Evolutionary conservation across 2,888 invertebrate genomes (phyloP), one percentile per base, ranked within the genome.

Genomic region (Calameuta idolon): DNA sequence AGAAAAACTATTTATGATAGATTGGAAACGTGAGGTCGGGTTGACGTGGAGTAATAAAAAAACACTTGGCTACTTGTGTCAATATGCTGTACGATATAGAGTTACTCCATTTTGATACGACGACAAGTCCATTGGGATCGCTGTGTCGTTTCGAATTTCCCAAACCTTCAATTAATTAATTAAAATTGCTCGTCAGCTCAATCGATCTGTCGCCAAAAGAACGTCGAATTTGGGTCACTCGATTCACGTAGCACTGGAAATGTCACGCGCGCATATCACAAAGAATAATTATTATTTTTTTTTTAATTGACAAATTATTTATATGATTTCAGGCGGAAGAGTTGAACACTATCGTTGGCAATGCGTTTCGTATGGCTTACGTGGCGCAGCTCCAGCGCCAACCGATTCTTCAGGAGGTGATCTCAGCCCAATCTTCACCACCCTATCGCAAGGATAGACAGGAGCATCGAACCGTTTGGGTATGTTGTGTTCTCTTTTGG

Each of bases 321-420:
- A 86, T 83, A 85, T 91, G 90, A 84, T 93, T 91, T 4, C 94
- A 97, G 97, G 96, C 97, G 89, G 97, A 97, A 92, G 97, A 97
- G 93, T 92, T 97, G 91, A 97, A 97, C 93, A 94, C 95, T 87
- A 94, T 97, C 87, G 96, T 97, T 89, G 97, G 97, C 92, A 96
- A 97, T 95, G 97, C 97, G 90, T 97, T 97, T 94, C 96, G 97
- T 92, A 96, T 97, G 95, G 97, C 97, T 90, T 97, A 97, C 93
- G 96, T 97, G 90, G 95, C 96, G 90, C 96, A 97, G 92, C 94
- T 96, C 92, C 96, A 96, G 92, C 93, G 94, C 89, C 94, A 94
- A 86, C 93, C 94, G 83, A 93, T 92, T 86, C 92, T 94, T 88
- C 95, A 95, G 91, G 95, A 95, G 92, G 95, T 95, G 91, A 95